Percentiles rank a stretch among this genome's conserved stretches.
These are phyloP conservation scores for Ctenosaura bakeri DNA, from an alignment of 2,797 vertebrate species.

Conservation along the genomic window DNA sequence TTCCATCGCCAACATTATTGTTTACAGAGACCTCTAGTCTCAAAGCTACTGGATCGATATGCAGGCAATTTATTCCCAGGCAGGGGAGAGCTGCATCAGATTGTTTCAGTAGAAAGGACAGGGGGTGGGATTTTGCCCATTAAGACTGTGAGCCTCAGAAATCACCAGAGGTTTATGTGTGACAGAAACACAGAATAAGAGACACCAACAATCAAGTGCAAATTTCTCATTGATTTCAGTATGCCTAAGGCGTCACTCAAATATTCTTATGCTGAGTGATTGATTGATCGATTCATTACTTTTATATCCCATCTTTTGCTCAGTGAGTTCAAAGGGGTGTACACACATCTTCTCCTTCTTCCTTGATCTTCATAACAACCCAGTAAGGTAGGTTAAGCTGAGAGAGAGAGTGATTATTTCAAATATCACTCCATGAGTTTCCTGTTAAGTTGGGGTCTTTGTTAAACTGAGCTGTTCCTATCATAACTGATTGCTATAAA, in stretches of 20 bases:
- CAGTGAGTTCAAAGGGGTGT: too few species aligned
- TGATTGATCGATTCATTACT: neutral
- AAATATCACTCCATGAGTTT: neutral
- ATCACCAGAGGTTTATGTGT: neutral
- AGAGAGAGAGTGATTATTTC: neutral
- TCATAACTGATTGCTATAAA: neutral
- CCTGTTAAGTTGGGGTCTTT: neutral
- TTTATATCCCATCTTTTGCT: too few species aligned
- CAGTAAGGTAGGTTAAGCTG: neutral
- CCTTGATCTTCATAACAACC: too few species aligned
- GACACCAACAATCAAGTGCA: neutral
- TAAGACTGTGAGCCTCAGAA: neutral
- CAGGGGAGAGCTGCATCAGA: neutral
- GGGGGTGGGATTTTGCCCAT: neutral
- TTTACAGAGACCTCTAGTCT: slow-evolving; percentile 8
- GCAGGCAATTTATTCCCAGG: neutral
- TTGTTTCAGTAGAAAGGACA: neutral
- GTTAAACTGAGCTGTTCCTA: neutral
- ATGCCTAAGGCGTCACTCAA: neutral
- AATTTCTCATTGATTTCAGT: neutral
- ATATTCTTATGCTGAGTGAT: neutral
- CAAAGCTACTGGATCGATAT: neutral
- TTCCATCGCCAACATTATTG: neutral
- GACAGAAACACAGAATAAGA: neutral
- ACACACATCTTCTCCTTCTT: too few species aligned